A percentile compares a stretch with the other conserved stretches of the same genome.
These are phyloP conservation scores for human (Homo sapiens) DNA, from an alignment of 2,113 vertebrate genomes.

Conservation along the genomic window DNA sequence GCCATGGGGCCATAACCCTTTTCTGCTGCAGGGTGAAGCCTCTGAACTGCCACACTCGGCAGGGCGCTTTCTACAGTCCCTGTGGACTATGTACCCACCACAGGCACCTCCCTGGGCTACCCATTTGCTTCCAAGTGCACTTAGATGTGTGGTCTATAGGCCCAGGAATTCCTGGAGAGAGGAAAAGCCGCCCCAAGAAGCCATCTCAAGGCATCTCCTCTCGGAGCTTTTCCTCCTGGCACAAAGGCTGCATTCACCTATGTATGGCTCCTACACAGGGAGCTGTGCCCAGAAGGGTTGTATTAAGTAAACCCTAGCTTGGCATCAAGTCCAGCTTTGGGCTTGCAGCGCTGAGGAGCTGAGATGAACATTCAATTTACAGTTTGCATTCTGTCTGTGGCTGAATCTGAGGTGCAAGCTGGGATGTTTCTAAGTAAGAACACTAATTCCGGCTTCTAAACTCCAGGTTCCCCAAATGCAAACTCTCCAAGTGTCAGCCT, in stretches of 20 bases:
- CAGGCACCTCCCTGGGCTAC: neutral
- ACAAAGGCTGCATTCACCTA: neutral
- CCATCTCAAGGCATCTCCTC: neutral
- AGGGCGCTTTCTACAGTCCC: fast-evolving
- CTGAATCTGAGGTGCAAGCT: neutral
- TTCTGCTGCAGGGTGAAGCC: neutral
- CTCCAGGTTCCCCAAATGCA: neutral
- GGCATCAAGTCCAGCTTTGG: neutral
- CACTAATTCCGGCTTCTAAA: neutral
- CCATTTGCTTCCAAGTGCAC: neutral
- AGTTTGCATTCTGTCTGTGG: neutral
- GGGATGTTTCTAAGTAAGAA: neutral
- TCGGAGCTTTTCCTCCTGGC: neutral
- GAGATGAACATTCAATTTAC: neutral
- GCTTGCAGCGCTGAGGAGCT: neutral
- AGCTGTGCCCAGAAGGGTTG: conserved; percentile 34
- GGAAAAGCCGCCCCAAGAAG: neutral
- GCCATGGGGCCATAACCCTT: neutral
- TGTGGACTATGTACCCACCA: neutral
- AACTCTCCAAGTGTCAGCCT: neutral
- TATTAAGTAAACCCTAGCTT: conserved; percentile 31
- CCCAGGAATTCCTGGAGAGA: conserved; percentile 41
- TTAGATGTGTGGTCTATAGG: neutral
- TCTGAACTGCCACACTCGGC: neutral
- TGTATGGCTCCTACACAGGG: neutral